These are phyloP conservation scores for Pollenia amentaria DNA, from an alignment of 2,888 invertebrate genomes.

Conservation along the genomic window DNA sequence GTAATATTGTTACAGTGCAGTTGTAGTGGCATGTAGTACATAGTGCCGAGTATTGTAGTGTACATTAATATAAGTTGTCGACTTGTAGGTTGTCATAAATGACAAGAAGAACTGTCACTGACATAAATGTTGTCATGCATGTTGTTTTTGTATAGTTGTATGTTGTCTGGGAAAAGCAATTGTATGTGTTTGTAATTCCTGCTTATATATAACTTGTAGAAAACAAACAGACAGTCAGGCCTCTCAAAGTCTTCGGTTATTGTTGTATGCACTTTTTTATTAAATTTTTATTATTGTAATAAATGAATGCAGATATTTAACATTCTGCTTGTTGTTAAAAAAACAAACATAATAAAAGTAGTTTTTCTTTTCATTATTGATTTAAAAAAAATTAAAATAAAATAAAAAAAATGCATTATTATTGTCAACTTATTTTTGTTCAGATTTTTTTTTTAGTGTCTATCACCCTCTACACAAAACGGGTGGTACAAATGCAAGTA, in stretches of 20 bases:
- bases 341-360: not conserved
- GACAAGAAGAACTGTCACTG: constrained; percentile 72
- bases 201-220: constrained; percentile 15
- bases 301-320: constrained; percentile 30
- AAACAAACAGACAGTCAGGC: constrained; percentile 5
- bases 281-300: not conserved
- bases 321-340: not conserved
- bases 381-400: constrained; percentile 10
- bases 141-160: constrained; percentile 35
- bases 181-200: constrained; percentile 31
- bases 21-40: constrained; percentile 23
- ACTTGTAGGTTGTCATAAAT: constrained; percentile 72
- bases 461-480: not conserved
- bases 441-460: not conserved
- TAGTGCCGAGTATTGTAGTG: constrained; percentile 8
- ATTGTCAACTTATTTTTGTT: constrained; percentile 21
- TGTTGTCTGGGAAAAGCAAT: constrained; percentile 4
- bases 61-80: constrained; percentile 46
- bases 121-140: constrained; percentile 64
- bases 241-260: not conserved
- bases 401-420: constrained; percentile 50
- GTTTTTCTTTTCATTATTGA: constrained; percentile 34
- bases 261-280: not conserved
- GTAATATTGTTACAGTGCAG: constrained; percentile 30
- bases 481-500: not conserved